These are phyloP conservation scores for Dyspetes luteomarginatus DNA, from an alignment of 2,888 invertebrate species.

Conservation along the genomic window DNA sequence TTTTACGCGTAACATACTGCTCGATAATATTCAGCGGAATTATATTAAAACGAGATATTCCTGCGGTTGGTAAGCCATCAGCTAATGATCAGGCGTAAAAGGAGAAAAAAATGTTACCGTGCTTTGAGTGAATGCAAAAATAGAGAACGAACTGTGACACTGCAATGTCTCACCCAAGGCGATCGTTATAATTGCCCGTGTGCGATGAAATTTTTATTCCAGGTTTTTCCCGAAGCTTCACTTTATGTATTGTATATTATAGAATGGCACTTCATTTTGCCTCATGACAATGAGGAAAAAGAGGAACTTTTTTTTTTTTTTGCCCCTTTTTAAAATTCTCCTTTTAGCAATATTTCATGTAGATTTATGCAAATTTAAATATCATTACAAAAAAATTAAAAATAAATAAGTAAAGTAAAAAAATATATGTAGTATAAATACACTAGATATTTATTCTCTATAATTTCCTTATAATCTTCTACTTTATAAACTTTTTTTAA, in stretches of 20 bases:
- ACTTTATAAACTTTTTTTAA: no score
- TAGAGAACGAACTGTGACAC: not conserved
- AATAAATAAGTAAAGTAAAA: no score
- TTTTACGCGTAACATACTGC: not conserved
- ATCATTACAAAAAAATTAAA: no score
- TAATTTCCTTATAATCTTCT: no score
- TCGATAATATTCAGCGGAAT: conserved; percentile 17
- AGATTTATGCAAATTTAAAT: no score
- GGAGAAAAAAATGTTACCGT: not conserved
- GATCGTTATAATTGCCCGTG: conserved; percentile 10
- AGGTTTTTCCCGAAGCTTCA: conserved; percentile 38
- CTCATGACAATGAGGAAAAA: not conserved
- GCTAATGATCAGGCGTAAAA: not conserved
- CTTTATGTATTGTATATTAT: no score
- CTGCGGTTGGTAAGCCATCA: not conserved
- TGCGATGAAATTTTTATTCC: conserved; percentile 17
- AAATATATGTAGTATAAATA: no score
- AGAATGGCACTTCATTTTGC: conserved; percentile 19
- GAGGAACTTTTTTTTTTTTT: not conserved
- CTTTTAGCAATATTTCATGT: no score
- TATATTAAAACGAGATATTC: not conserved
- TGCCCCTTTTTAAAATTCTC: no score
- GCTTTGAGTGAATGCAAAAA: not conserved
- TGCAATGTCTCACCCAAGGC: conserved; percentile 6
- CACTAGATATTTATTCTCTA: no score